Conservation (phyloP, 2,113 vertebrate species). For the Aplodontia rufa region DNA sequence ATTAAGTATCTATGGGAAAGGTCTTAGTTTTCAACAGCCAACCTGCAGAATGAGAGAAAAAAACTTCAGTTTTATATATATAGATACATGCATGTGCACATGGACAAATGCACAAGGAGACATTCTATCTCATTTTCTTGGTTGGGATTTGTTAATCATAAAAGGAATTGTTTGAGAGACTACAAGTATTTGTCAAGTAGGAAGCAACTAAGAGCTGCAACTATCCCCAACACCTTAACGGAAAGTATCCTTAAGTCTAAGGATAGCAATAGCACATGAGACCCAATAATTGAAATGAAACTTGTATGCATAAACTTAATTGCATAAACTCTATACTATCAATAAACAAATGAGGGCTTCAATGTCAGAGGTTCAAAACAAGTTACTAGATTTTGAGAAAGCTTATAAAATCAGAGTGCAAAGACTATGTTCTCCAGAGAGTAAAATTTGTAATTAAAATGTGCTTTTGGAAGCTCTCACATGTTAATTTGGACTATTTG, state of each 20-base stretch:
- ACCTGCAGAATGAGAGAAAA: background rate
- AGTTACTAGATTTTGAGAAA: background rate
- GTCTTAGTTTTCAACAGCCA: background rate
- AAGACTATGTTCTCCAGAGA: background rate
- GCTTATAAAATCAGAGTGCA: background rate
- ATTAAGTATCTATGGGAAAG: background rate
- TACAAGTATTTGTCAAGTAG: background rate
- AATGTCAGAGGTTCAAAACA: background rate
- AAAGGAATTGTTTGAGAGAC: background rate
- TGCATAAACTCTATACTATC: background rate
- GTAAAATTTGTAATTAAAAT: background rate
- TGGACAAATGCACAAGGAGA: background rate
- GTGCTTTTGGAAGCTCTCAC: background rate
- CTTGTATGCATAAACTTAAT: background rate
- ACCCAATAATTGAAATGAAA: background rate
- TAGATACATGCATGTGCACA: accelerated
- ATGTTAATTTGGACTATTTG: background rate
- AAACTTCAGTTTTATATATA: background rate
- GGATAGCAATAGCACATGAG: background rate
- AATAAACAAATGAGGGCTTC: background rate
- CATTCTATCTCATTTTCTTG: background rate
- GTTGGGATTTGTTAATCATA: background rate
- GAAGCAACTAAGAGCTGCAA: background rate
- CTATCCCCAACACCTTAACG: background rate
- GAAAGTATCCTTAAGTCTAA: background rate